Evolutionary conservation across 2,797 vertebrate genomes (phyloP).

Genomic region (Pampus argenteus): DNA sequence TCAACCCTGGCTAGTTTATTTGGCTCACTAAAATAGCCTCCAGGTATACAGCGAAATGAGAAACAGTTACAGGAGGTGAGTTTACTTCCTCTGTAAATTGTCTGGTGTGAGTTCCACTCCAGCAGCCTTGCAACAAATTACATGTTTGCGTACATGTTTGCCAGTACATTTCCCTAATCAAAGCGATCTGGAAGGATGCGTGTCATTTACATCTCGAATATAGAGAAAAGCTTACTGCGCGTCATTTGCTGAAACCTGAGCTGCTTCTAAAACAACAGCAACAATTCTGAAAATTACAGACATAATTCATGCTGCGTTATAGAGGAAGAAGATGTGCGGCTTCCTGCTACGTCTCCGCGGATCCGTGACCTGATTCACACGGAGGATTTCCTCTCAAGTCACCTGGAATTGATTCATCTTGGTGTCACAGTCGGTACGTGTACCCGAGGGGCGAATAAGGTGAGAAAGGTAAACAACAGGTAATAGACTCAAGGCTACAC

Average conservation of each 20-base stretch:
- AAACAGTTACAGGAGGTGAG: constrained; percentile 22
- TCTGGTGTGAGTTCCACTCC: neutral
- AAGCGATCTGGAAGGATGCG: neutral
- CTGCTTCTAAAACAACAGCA: no score
- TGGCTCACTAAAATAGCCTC: constrained; percentile 34
- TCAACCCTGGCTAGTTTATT: constrained; percentile 35
- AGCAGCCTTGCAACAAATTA: neutral
- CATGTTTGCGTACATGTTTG: neutral
- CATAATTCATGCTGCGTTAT: neutral
- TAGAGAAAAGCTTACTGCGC: neutral
- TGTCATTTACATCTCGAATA: neutral
- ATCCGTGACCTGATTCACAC: constrained; percentile 51
- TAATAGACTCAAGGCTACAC: constrained; percentile 9
- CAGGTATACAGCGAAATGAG: constrained; percentile 21
- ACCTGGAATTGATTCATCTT: constrained; percentile 34
- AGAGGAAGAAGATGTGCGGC: neutral
- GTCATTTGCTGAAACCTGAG: neutral
- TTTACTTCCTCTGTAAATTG: constrained; percentile 21
- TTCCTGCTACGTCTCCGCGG: constrained; percentile 27
- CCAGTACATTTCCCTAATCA: neutral
- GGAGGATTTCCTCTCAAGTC: constrained; percentile 32
- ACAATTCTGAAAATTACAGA: no score
- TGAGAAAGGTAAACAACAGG: constrained; percentile 11
- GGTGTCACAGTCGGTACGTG: neutral
- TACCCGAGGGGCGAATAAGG: neutral